Evolutionary conservation across 92 coral and sea anemone genomes (phyloP), one percentile per base, ranked within the genome.

Genomic region (Epizoanthus rinbou): DNA sequence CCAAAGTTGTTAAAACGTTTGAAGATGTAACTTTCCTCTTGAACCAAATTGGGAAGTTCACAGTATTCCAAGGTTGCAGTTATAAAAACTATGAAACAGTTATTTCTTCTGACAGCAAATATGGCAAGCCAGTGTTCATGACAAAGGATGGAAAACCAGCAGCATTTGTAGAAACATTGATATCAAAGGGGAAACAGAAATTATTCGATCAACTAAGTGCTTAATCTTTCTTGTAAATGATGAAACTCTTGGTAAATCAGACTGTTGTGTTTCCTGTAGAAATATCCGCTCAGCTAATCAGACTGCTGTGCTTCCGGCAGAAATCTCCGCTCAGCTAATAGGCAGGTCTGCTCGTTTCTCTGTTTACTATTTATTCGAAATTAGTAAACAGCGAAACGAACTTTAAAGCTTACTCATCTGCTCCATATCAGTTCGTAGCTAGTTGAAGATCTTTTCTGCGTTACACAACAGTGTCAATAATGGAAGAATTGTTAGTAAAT

Each of bases 121-220:
- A 71, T 25, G 69, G 63, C 17, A 57, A 72, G 47, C 81, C 72
- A 73, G 35, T 84, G 31, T 84, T 84, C 59, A 73, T 58, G 73
- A 84, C 87, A 35, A 57, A 5, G 54, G 87, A 84, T 73, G 87
- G 87, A 3, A 50, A 70, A 24, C 87, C 81, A 28, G 80, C 69
- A 54, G 87, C 87, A 56, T 84, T 33, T 73, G 73, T 73, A 0
- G 80, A 84, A 57, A 73, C 70, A 53, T 47, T 57, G 58, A 50
- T 84, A 8, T 70, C 87, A 33, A 73, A 45, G 54, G 69, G 35
- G 37, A 84, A 73, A 62, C 62, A 60, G 59, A 73, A 58, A 71
- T 73, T 57, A 71, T 71, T 17, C 57, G 87, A 45, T 84, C 87
- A 5, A 59, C 73, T 18, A 73, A 73, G 41, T 84, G 87, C 18